Evolutionary conservation across 2,888 invertebrate genomes (phyloP), one percentile per base, ranked within the genome.

Genomic region (Himalopsyche kuldschensis): DNA sequence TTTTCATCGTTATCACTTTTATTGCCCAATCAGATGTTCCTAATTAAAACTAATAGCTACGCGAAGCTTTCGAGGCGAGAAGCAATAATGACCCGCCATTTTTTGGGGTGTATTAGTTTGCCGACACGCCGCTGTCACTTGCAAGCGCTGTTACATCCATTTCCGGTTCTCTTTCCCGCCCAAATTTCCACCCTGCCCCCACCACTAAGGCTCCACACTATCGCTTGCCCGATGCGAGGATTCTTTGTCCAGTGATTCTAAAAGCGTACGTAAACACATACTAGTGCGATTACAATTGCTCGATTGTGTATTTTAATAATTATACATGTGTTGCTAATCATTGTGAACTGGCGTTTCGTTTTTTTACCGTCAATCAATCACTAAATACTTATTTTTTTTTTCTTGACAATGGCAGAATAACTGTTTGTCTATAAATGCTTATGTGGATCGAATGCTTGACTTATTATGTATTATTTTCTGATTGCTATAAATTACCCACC

Each of bases 131-230:
- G 78, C 78, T 81, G 81, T 81, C 81, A 81, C 63, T 81, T 78
- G 46, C 81, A 81, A 77, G 81, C 81, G 81, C 81, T 78, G 35
- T 78, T 63, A 77, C 81, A 81, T 81, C 81, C 81, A 81, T 81
- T 81, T 81, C 81, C 81, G 55, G 63, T 27, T 63, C 46, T 63
- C 76, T 69, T 63, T 55, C 78, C 78, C 30, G 35, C 69, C 32
- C 41, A 24, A 31, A 63, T 20, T 30, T 47, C 55, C 27, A 47
- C 48, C 47, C 27, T 55, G 17, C 76, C 76, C 24, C 31, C 48
- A 47, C 55, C 5, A 6, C 8, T 24, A 55, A 55, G 6, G 55
- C 24, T 55, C 20, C 55, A 20, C 55, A 24, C 55, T 55, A 55
- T 55, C 20, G 20, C 55, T 55, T 55, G 20, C 55, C 55, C 24